Evolutionary conservation across 1,140 invertebrate genomes (phyloP).

Genomic region (Plectrocnemia conspersa): DNA sequence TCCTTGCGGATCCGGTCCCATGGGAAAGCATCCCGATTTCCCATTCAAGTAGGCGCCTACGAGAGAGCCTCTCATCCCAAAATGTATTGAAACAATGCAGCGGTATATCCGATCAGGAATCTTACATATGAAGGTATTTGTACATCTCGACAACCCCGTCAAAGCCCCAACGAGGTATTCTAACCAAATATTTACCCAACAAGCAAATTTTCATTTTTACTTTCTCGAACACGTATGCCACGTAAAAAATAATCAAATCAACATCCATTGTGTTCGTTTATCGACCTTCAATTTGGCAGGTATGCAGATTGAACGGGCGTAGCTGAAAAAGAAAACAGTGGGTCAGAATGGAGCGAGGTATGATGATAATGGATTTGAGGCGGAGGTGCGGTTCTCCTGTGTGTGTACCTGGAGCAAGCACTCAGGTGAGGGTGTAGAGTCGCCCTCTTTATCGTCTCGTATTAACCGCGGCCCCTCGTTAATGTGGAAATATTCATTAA

Average conservation of each 20-base stretch:
- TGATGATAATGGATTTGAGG: too few relatives aligned
- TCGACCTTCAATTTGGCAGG: too few relatives aligned
- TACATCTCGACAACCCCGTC: too few relatives aligned
- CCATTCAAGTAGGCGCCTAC: background rate
- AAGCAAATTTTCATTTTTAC: too few relatives aligned
- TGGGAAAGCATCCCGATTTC: background rate
- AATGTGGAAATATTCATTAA: conserved; percentile 21
- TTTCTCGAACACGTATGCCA: too few relatives aligned
- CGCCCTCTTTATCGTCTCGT: conserved; percentile 10
- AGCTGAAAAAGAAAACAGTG: too few relatives aligned
- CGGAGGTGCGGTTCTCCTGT: background rate
- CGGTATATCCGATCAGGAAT: background rate
- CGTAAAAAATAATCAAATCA: too few relatives aligned
- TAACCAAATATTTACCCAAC: too few relatives aligned
- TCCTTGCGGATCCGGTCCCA: background rate
- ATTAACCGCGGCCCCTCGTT: conserved; percentile 9
- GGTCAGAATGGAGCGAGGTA: too few relatives aligned
- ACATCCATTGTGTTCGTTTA: too few relatives aligned
- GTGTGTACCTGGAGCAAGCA: background rate
- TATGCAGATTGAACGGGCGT: too few relatives aligned
- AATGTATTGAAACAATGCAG: conserved; percentile 9
- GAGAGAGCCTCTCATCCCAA: background rate
- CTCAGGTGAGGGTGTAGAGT: conserved; percentile 12
- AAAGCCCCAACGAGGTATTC: too few relatives aligned
- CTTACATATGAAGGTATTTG: background rate